Base-by-base conservation (phyloP, 1,140 invertebrate species). In the Agrilus planipennis region DNA sequence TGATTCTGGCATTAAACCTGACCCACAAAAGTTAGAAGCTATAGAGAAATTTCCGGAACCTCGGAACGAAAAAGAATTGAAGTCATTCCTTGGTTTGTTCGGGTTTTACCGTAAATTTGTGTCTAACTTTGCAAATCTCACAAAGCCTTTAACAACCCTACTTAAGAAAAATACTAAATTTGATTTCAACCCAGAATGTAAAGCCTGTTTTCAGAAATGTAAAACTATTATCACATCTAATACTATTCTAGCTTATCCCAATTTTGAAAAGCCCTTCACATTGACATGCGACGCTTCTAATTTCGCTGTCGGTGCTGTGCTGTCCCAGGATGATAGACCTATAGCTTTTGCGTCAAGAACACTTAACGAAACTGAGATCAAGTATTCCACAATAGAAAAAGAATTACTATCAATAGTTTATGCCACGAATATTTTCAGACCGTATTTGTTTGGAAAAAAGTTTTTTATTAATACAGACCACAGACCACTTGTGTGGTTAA, bases 51-150 rank as follows among this genome's bases (percentile, higher is more conserved):
- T 42, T 30, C 34, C 41, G 2, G 25, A 7, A 5, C 19, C 17
- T 15, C 16, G 23, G 9, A 15, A 4, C 15, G 31, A 34, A 6
- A 41, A 44, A 15, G 23, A 32, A 14, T 5, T 31, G 9, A 29
- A 39, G 30, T 34, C 39, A 23, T 45, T 45, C 21, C 18, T 34
- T 4, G 42, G 42, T 20, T 20, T 44, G 12, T 19, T 15, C 2
- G 53, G 51, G 2, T 66, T 51, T 40, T 67, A 63, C 31, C 44
- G 62, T 4, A 39, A 52, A 4, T 67, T 63, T 39, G 53, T 66
- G 14, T 18, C 30, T 0, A 41, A 55, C 7, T 66, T 59, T 41
- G 30, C 57, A 0, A 34, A 45, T 18, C 38, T 56, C 1, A 39
- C 54, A 0, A 46, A 52, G 34, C 62, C 63, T 0, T 41, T 69